Evolutionary conservation across 2,888 invertebrate genomes (phyloP).

Genomic region (Cephus rjabovi): DNA sequence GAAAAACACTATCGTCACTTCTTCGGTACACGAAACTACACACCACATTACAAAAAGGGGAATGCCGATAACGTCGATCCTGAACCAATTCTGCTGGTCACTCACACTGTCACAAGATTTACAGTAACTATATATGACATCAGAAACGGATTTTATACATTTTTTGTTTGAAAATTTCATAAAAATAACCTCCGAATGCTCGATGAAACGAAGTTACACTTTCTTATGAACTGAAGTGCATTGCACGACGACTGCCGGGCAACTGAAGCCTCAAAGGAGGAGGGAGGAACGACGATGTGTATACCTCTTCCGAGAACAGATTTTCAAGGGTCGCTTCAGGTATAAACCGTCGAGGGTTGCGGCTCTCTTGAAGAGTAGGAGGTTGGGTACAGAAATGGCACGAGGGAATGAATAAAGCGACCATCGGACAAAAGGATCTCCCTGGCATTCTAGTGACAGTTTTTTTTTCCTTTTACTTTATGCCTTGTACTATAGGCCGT

Average conservation of each 20-base stretch:
- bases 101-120: conserved; percentile 16
- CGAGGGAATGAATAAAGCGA: conserved; percentile 20
- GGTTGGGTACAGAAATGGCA: conserved; percentile 10
- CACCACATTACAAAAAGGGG: neutral
- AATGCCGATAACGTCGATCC: neutral
- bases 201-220: conserved; percentile 7
- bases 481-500: neutral
- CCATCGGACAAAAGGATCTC: conserved; percentile 38
- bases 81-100: neutral
- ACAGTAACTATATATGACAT: neutral
- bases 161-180: conserved; percentile 13
- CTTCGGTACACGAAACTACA: neutral
- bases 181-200: conserved; percentile 13
- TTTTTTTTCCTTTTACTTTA: neutral
- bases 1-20: neutral
- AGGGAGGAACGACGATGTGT: conserved; percentile 8
- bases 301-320: conserved; percentile 51
- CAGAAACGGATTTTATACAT: neutral
- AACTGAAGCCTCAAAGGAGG: conserved; percentile 45
- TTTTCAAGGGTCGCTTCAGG: conserved; percentile 56
- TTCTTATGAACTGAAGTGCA: conserved; percentile 36
- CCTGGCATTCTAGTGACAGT: conserved; percentile 36
- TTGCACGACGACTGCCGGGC: conserved; percentile 42
- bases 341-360: conserved; percentile 48
- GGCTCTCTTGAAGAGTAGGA: conserved; percentile 23